A percentile compares a stretch with the other conserved stretches of the same genome.
Conservation (phyloP, 1,140 invertebrate genomes). For the Hydropsyche tenuis region DNA sequence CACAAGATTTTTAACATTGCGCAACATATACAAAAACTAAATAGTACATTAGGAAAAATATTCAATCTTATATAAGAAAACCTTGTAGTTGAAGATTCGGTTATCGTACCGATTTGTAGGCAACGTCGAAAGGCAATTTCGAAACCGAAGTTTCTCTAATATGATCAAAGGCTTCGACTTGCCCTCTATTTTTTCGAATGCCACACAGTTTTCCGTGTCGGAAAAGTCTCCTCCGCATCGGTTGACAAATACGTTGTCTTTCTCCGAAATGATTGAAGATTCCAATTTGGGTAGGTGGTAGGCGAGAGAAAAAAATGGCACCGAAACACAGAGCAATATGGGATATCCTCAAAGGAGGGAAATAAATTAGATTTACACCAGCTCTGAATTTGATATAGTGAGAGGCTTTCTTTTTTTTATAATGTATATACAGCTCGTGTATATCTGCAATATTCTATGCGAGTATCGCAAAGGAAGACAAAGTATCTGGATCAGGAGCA, state of each 20-base stretch:
- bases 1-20: no score
- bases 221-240: constrained; percentile 22
- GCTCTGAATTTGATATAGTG: constrained; percentile 49
- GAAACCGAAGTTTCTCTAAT: constrained; percentile 44
- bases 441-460: constrained; percentile 14
- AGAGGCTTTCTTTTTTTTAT: constrained; percentile 39
- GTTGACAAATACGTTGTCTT: constrained; percentile 50
- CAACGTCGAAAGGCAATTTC: constrained; percentile 40
- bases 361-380: constrained; percentile 51
- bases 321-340: constrained; percentile 46
- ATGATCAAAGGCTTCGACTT: constrained; percentile 45
- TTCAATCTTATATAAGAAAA: no score
- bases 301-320: constrained; percentile 42
- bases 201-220: background rate
- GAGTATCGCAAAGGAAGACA: constrained; percentile 34
- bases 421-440: no score
- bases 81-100: no score
- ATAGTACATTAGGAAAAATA: no score
- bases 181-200: constrained; percentile 30
- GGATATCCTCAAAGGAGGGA: constrained; percentile 47
- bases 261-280: constrained; percentile 49
- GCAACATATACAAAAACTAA: no score
- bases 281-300: constrained; percentile 43
- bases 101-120: no score
- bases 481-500: constrained; percentile 25